Percentiles rank a stretch among this genome's conserved stretches.
phyloP scores from a whole-genome alignment of 2,888 invertebrate genomes.

The Caradrina clavipalpis region DNA sequence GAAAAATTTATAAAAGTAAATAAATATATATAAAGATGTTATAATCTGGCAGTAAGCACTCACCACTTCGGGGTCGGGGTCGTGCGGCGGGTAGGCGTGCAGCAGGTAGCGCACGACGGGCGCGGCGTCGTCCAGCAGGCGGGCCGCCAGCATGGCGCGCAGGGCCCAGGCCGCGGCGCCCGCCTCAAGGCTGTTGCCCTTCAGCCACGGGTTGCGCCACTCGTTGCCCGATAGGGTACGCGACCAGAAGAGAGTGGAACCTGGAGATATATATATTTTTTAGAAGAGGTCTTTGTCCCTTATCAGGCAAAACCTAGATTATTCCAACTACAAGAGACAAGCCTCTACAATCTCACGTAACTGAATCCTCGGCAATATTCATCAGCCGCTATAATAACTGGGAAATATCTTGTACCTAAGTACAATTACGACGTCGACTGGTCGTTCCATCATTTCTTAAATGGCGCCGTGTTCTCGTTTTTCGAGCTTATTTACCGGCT shows the following conservation, averaged over 20 bases:
- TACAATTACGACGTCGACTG: too few species aligned
- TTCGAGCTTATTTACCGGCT: too few species aligned
- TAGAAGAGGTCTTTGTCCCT: neutral
- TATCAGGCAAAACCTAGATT: neutral
- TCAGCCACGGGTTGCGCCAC: conserved; percentile 86
- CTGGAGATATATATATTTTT: conserved; percentile 64
- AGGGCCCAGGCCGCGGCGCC: conserved; percentile 97
- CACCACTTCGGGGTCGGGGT: conserved; percentile 86
- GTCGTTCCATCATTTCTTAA: too few species aligned
- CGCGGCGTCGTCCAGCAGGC: conserved; percentile 78
- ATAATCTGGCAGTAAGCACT: neutral
- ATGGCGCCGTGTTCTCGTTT: too few species aligned
- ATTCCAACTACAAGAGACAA: too few species aligned
- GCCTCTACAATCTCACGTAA: too few species aligned
- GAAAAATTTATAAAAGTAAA: conserved; percentile 43
- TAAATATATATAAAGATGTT: too few species aligned
- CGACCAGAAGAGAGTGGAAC: conserved; percentile 84
- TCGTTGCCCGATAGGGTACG: conserved; percentile 78
- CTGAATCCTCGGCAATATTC: too few species aligned
- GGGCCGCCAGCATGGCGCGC: conserved; percentile 91
- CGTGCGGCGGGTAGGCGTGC: conserved; percentile 74
- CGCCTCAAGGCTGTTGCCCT: conserved; percentile 87
- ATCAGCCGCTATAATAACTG: too few species aligned
- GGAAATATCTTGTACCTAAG: too few species aligned
- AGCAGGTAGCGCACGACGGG: conserved; percentile 83